Percentiles rank a stretch among this genome's conserved stretches.
These are phyloP conservation scores for Sitta carolinensis DNA, from an alignment of 2,797 vertebrate species.

Conservation along the genomic window DNA sequence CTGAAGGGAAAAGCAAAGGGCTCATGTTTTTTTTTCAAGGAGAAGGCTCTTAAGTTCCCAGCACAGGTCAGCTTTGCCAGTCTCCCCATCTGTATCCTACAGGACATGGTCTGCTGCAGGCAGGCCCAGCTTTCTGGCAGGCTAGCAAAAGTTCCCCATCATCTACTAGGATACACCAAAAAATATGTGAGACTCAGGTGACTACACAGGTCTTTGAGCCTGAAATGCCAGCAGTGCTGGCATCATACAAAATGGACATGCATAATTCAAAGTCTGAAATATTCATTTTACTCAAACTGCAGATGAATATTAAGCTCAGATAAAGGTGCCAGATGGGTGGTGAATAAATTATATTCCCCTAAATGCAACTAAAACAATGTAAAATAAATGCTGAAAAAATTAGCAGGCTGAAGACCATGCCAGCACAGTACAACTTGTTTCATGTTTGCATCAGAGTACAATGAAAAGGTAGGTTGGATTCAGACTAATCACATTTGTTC, in stretches of 20 bases:
- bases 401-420: background rate
- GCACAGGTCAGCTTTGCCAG: background rate
- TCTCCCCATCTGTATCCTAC: fast-evolving
- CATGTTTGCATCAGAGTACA: background rate
- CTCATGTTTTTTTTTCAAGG: fast-evolving
- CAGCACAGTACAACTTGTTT: background rate
- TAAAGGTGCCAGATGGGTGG: background rate
- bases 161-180: background rate
- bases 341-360: conserved; percentile 4
- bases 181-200: background rate
- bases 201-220: background rate
- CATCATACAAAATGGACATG: background rate
- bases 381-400: background rate
- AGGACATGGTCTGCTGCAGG: background rate
- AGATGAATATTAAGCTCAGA: background rate
- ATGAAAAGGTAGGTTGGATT: background rate
- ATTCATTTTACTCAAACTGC: background rate
- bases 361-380: conserved; percentile 4
- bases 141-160: background rate
- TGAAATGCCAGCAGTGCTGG: background rate
- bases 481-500: background rate
- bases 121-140: background rate
- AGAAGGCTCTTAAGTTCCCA: background rate
- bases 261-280: conserved; percentile 22
- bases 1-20: background rate